These are phyloP conservation scores for Muntiacus reevesi DNA, from an alignment of 2,113 vertebrate species.

Conservation along the genomic window DNA sequence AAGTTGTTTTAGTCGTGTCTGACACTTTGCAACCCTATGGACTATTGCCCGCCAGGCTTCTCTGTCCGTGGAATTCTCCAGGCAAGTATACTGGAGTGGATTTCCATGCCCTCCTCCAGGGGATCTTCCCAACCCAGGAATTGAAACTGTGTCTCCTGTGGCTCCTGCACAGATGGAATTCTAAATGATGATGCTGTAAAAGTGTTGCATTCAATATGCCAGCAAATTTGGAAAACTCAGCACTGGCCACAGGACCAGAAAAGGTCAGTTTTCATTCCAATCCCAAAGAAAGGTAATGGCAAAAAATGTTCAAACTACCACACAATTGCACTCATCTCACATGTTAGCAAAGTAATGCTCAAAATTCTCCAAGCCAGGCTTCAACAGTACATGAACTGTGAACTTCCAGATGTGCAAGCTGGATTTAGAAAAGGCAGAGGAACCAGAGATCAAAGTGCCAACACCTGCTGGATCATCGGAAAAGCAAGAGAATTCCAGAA, in stretches of 20 bases:
- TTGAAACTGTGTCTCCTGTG: neutral
- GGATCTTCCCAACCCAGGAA: neutral
- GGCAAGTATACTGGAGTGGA: neutral
- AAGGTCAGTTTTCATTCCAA: neutral
- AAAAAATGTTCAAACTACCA: neutral
- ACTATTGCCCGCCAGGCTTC: neutral
- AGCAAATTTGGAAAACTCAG: neutral
- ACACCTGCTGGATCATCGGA: neutral
- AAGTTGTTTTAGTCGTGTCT: accelerated
- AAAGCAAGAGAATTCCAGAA: neutral
- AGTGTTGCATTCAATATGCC: neutral
- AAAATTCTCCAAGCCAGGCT: neutral
- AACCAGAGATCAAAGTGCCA: neutral
- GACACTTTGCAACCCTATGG: neutral
- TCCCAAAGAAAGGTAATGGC: neutral
- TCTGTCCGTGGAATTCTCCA: neutral
- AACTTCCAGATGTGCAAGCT: neutral
- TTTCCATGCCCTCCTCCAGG: neutral
- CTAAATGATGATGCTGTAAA: neutral
- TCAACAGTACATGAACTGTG: neutral
- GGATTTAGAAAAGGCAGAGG: neutral
- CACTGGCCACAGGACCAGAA: neutral
- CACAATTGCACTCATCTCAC: neutral
- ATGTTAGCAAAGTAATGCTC: neutral
- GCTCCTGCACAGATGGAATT: neutral